Evolutionary conservation across 1,140 invertebrate species (phyloP), one percentile per base, ranked within the genome.

Genomic region (Bombus impatiens): DNA sequence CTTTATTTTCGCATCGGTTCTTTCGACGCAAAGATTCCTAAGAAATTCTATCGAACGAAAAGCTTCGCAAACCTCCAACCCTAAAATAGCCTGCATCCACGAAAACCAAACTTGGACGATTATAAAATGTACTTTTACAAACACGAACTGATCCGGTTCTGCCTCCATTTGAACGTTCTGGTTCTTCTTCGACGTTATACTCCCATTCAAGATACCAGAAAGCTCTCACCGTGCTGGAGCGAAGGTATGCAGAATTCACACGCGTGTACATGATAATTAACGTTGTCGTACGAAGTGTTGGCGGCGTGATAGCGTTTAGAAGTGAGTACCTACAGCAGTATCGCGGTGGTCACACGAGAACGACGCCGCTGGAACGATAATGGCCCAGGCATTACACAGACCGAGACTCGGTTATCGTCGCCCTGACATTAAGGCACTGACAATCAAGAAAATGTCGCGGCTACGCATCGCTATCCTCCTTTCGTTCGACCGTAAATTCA

Each of bases 371-470:
- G 71, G 42, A 82, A 82, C 81, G 71, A 67, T 76, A 82, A 82
- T 76, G 57, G 57, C 42, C 18, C 40, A n/a, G 32, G 15, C 71
- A 47, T 82, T 76, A 76, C n/a, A 35, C 44, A 25, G 40, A 67
- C 40, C 42, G 32, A 35, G 71, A 32, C 40, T 67, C 42, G 42
- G 42, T 82, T 82, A 82, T 82, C 74, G 81, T 76, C 35, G 57
- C n/a, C 3, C 9, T 59, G 71, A 59, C 81, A 67, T 82, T 82
- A 76, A 82, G 59, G 32, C 42, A 75, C 13, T 76, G 71, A 37
- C 57, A 47, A 75, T 82, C 80, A 62, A 75, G 80, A 82, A 82
- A 82, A 82, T 75, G 70, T 82, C 70, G 37, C 25, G 53, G 25
- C 35, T n/a, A 32, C 53, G 22, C 70, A 32, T 10, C 18, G 62